These are phyloP conservation scores for Strongylocentrotus purpuratus DNA, from an alignment of 35 echinoderm and acorn worm genomes.

Conservation along the genomic window DNA sequence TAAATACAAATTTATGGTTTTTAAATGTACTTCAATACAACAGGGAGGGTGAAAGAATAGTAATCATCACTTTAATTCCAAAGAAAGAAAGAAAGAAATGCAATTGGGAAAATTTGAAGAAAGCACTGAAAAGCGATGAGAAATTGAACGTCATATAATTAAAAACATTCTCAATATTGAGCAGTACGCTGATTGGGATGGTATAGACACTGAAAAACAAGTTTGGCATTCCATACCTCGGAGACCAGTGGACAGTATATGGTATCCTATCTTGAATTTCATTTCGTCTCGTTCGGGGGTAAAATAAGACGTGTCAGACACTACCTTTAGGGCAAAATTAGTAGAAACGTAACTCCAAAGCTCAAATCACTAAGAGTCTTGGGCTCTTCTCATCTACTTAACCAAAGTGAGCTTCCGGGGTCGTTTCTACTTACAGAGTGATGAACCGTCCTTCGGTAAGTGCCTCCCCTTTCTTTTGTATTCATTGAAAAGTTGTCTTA, in stretches of 20 bases:
- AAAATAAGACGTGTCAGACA: constrained; percentile 16
- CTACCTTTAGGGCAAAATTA: neutral
- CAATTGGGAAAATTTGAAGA: neutral
- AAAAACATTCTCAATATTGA: neutral
- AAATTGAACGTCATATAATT: neutral
- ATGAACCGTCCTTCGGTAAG: neutral
- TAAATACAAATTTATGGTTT: too few relatives aligned
- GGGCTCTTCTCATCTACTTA: neutral
- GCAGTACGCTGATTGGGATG: too few relatives aligned
- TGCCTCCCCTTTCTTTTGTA: neutral
- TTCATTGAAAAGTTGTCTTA: neutral
- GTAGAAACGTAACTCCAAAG: neutral
- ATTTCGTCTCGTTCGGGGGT: neutral
- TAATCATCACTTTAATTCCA: neutral
- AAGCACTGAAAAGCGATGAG: neutral
- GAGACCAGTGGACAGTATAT: neutral
- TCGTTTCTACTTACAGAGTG: neutral
- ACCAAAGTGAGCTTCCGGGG: neutral
- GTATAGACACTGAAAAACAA: neutral
- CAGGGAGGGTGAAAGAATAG: too few relatives aligned
- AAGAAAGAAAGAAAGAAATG: neutral
- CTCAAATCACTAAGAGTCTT: neutral
- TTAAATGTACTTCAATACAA: too few relatives aligned
- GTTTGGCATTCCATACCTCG: neutral
- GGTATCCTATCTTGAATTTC: neutral